Conservation (phyloP, 92 coral and sea anemone genomes). For the Actinostola sp. region DNA sequence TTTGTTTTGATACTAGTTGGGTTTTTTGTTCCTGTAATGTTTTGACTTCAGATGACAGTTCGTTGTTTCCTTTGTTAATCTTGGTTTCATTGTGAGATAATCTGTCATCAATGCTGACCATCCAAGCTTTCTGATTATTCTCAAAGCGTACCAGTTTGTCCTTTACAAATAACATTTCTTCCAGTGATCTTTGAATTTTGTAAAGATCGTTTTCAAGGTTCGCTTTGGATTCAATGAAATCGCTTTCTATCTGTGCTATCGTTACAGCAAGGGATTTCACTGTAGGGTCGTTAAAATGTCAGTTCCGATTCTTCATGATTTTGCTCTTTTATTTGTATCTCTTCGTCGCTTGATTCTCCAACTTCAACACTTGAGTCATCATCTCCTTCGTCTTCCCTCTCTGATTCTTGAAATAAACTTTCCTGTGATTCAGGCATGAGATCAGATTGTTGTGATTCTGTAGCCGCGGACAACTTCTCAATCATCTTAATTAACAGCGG, state of each 20-base stretch:
- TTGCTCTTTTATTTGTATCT: neutral
- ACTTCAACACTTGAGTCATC: neutral
- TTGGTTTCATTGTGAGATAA: slow-evolving; percentile 30
- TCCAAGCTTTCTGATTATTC: slow-evolving; percentile 40
- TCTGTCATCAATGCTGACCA: slow-evolving; percentile 26
- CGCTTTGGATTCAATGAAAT: slow-evolving; percentile 11
- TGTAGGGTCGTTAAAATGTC: no score
- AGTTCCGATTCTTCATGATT: neutral
- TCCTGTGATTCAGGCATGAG: neutral
- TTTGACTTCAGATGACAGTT: slow-evolving; percentile 36
- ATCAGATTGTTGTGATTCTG: neutral
- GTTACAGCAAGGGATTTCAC: neutral
- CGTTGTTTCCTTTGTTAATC: slow-evolving; percentile 24
- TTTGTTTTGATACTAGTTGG: slow-evolving; percentile 9
- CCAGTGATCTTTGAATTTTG: slow-evolving; percentile 7
- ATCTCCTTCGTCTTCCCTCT: neutral
- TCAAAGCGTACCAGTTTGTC: slow-evolving; percentile 33
- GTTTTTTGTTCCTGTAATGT: slow-evolving; percentile 41
- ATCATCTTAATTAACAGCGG: slow-evolving; percentile 17
- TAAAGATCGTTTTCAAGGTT: slow-evolving; percentile 29
- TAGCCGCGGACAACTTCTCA: neutral
- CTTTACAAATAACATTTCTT: slow-evolving; percentile 4
- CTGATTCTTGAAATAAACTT: neutral
- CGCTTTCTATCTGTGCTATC: slow-evolving; percentile 23
- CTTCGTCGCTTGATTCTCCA: slow-evolving; percentile 21